Percentiles rank a stretch among this genome's conserved stretches.
These are phyloP conservation scores for Herpailurus yagouaroundi DNA, from an alignment of 2,113 vertebrate genomes.

Conservation along the genomic window DNA sequence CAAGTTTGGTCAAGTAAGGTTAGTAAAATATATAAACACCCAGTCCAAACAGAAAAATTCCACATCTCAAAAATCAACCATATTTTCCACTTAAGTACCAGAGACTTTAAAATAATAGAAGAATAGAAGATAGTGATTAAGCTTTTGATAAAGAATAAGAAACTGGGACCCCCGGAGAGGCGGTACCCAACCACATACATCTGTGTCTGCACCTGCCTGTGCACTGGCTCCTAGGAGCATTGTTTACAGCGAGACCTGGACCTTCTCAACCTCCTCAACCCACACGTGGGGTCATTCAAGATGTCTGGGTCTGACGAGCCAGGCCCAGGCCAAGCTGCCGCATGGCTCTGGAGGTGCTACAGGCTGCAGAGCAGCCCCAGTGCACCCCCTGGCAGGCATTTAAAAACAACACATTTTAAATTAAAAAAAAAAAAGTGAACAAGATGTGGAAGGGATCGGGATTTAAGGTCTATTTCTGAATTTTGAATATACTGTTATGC, in stretches of 20 bases:
- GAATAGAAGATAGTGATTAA: background rate
- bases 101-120: background rate
- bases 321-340: background rate
- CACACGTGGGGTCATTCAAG: background rate
- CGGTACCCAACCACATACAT: background rate
- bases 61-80: background rate
- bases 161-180: background rate
- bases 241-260: background rate
- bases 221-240: background rate
- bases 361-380: background rate
- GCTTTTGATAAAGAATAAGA: background rate
- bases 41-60: constrained; percentile 3
- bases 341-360: background rate
- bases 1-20: constrained; percentile 25
- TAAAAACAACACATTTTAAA: background rate
- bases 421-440: background rate
- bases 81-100: constrained; percentile 21
- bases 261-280: background rate
- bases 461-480: background rate
- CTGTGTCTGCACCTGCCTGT: background rate
- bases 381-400: background rate
- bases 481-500: background rate
- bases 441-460: background rate
- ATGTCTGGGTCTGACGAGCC: background rate
- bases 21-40: constrained; percentile 43